phyloP scores from a whole-genome alignment of 2,113 vertebrate genomes.

The Plecotus auritus region DNA sequence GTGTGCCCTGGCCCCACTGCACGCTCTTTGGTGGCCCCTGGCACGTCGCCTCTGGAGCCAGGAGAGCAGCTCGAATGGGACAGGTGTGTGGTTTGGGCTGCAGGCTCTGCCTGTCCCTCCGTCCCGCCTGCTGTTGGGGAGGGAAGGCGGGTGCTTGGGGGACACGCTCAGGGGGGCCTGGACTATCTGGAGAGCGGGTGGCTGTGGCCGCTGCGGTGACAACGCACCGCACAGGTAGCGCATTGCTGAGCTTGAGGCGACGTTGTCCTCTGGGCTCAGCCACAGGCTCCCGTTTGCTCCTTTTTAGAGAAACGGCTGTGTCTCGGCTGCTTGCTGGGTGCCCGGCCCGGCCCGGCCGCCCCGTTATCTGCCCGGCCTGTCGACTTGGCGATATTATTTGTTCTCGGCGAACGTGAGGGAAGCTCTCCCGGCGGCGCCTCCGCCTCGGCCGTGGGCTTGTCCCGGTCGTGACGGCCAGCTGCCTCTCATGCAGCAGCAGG shows the following conservation, averaged over 20 bases:
- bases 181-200: not conserved
- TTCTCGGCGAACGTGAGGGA: conserved; percentile 80
- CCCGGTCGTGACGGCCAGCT: conserved; percentile 70
- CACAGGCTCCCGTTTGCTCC: conserved; percentile 81
- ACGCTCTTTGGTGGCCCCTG: fast-evolving
- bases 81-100: not conserved
- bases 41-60: fast-evolving
- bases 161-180: not conserved
- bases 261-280: conserved; percentile 73
- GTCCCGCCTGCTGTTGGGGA: fast-evolving
- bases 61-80: not conserved
- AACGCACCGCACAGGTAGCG: fast-evolving
- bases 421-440: conserved; percentile 70
- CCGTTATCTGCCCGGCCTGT: conserved; percentile 77
- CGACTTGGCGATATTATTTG: conserved; percentile 87
- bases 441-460: conserved; percentile 67
- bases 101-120: not conserved
- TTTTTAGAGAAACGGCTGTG: conserved; percentile 80
- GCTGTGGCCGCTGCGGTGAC: not conserved
- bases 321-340: conserved; percentile 76
- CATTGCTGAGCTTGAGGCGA: conserved; percentile 81
- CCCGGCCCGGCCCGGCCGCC: conserved; percentile 73
- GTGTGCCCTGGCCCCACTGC: too few relatives aligned
- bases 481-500: conserved; percentile 67
- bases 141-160: not conserved